Conservation (phyloP, 2,113 vertebrate genomes). For the Hiodon tergisus region DNA sequence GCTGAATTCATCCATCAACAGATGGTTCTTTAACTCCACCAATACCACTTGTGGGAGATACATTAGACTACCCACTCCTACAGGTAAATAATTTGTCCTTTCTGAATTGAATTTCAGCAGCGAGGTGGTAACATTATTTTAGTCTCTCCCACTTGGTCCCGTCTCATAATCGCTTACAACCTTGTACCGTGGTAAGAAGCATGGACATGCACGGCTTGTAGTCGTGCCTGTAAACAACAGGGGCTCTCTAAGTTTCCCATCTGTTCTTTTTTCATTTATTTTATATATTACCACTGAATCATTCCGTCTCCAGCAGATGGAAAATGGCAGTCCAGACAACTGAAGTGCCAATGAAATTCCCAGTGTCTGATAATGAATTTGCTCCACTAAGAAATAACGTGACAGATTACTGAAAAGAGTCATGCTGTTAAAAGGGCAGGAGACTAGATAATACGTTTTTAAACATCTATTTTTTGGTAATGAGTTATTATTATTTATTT, state of each 20-base stretch:
- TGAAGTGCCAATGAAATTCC: too few relatives aligned
- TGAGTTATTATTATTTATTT: not conserved
- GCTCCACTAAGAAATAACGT: too few relatives aligned
- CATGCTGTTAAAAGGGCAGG: too few relatives aligned
- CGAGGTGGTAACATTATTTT: not conserved
- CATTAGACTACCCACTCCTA: not conserved
- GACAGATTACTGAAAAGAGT: too few relatives aligned
- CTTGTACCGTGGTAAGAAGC: not conserved
- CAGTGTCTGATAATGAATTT: too few relatives aligned
- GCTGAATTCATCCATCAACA: too few relatives aligned
- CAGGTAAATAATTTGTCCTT: not conserved
- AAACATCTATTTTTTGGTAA: too few relatives aligned
- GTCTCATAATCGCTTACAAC: too few relatives aligned
- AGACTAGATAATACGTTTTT: too few relatives aligned
- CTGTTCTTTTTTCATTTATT: not conserved
- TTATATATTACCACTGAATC: not conserved
- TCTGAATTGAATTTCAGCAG: not conserved
- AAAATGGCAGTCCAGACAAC: too few relatives aligned
- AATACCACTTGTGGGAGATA: not conserved
- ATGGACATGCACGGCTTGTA: not conserved
- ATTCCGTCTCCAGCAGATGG: too few relatives aligned
- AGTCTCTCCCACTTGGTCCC: not conserved
- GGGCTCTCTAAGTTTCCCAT: constrained; percentile 8
- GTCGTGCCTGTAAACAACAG: not conserved
- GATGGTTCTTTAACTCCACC: not conserved